Base-by-base conservation (phyloP, 2,113 vertebrate genomes). In the Passer domesticus region DNA sequence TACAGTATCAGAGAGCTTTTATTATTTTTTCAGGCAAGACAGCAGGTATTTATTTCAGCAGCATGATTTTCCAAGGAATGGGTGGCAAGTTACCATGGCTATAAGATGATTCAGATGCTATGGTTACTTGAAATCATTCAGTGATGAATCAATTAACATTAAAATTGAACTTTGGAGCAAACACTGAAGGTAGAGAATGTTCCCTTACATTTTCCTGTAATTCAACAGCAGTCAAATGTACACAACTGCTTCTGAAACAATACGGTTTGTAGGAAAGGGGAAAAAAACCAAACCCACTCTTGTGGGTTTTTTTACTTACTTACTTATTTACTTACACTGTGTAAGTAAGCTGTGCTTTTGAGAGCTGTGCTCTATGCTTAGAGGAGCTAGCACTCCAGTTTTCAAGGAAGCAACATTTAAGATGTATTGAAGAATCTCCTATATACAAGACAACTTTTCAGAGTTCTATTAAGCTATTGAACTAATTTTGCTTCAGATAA, bases 51-150 rank as follows among this genome's bases (percentile, higher is more conserved):
- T 95, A 33, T 73, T 95, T 70, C 31, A 27, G 55, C 47, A 87
- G 33, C 12, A 76, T n/a, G 31, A 73, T 68, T 76, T 91, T 41
- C 33, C 50, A 83, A 69, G 59, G 31, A 94, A 94, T 5, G 52
- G n/a, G 39, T 74, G 60, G 64, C 66, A 91, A 62, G 87, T 95
- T 90, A 76, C 72, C 85, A 83, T 70, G 59, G 79, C 25, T 94
- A 16, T 86, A 33, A 90, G 46, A 83, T 49, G 55, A 95, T 62
- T 87, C 63, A 95, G 47, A 44, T 59, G 55, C 33, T 67, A 83
- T 33, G 52, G 68, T 88, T 86, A 86, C 39, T 86, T 83, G 39
- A 70, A 94, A 78, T 59, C 75, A 68, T 56, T 67, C 72, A 91
- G 6, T 5, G 68, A 91, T 86, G 43, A 93, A 83, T 83, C 72